A percentile compares a stretch with the other conserved stretches of the same genome.
phyloP scores from a whole-genome alignment of 2,797 vertebrate species.

The Pseudochaenichthys georgianus region DNA sequence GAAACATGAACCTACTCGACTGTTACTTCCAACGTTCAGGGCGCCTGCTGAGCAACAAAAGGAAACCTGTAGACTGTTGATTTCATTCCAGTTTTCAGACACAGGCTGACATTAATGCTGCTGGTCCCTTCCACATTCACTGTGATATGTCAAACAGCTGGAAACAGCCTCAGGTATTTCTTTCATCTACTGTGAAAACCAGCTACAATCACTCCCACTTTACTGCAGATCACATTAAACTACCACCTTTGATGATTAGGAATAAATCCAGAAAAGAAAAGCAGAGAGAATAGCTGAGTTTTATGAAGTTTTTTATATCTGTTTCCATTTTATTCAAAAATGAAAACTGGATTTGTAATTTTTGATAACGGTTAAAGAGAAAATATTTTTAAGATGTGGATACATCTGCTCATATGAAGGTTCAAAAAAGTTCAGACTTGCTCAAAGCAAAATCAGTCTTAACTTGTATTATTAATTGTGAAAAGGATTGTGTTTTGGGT shows the following conservation, averaged over 20 bases:
- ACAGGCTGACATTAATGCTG: slow-evolving; percentile 55
- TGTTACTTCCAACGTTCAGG: slow-evolving; percentile 25
- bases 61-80: slow-evolving; percentile 48
- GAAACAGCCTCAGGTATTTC: slow-evolving; percentile 85
- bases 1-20: slow-evolving; percentile 28
- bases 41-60: slow-evolving; percentile 26
- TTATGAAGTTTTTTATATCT: slow-evolving; percentile 39
- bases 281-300: slow-evolving; percentile 5
- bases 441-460: slow-evolving; percentile 25
- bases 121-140: slow-evolving; percentile 67
- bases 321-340: slow-evolving; percentile 43
- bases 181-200: slow-evolving; percentile 84
- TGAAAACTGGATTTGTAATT: slow-evolving; percentile 61
- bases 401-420: neutral
- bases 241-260: slow-evolving; percentile 9
- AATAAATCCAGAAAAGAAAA: slow-evolving; percentile 10
- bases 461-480: neutral
- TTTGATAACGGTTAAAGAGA: slow-evolving; percentile 28
- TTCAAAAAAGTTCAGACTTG: slow-evolving; percentile 14
- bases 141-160: slow-evolving; percentile 78
- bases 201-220: slow-evolving; percentile 52
- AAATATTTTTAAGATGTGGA: slow-evolving; percentile 6
- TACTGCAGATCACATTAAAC: slow-evolving; percentile 29
- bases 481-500: slow-evolving; percentile 8
- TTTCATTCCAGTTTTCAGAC: slow-evolving; percentile 45